Conservation (phyloP, 1,140 invertebrate species). For the Trichomalopsis sarcophagae region DNA sequence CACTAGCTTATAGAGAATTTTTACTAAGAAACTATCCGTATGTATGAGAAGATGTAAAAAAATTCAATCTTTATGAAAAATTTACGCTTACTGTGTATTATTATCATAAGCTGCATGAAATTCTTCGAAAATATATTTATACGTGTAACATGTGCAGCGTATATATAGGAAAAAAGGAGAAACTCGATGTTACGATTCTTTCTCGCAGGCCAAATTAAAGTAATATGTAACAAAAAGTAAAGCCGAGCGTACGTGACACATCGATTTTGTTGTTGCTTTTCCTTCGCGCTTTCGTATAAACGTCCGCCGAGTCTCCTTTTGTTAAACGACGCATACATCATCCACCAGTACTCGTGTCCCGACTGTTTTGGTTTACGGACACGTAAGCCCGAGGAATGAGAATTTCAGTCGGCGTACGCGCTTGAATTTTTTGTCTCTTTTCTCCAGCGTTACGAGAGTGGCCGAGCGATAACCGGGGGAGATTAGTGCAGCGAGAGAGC, state of each 20-base stretch:
- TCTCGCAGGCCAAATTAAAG: background rate
- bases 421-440: too few relatives aligned
- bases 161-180: background rate
- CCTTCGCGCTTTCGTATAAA: background rate
- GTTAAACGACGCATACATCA: background rate
- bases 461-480: background rate
- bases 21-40: background rate
- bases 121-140: background rate
- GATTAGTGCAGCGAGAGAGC: background rate
- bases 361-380: slow-evolving; percentile 11
- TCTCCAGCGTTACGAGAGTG: too few relatives aligned
- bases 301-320: background rate
- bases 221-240: background rate
- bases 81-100: background rate
- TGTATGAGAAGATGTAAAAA: background rate
- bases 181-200: background rate
- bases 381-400: slow-evolving; percentile 8
- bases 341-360: background rate
- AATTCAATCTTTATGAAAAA: background rate
- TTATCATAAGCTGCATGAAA: background rate
- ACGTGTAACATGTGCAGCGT: background rate
- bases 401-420: background rate
- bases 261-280: background rate
- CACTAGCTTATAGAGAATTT: background rate
- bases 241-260: background rate